Percentiles rank a stretch among this genome's conserved stretches.
These are phyloP conservation scores for Harmothoe impar DNA, from an alignment of 2,888 invertebrate species.

Conservation along the genomic window DNA sequence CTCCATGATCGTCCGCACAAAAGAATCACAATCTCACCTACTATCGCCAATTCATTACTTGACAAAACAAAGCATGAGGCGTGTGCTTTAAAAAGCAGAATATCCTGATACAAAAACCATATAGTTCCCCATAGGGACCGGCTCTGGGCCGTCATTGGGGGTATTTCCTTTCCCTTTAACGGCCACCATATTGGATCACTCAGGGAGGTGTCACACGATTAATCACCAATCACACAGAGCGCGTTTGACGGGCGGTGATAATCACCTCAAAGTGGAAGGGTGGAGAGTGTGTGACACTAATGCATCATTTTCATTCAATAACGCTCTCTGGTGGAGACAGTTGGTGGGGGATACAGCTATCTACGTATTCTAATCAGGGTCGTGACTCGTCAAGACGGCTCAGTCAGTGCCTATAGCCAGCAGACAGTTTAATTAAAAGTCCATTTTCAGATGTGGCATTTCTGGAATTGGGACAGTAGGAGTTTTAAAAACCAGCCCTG, in stretches of 20 bases:
- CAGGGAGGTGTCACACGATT: slow-evolving; percentile 51
- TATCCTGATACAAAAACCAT: too few species aligned
- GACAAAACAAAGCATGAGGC: too few species aligned
- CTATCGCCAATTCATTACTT: too few species aligned
- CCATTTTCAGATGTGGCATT: slow-evolving; percentile 49
- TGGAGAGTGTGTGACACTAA: slow-evolving; percentile 27
- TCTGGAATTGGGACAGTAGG: slow-evolving; percentile 1
- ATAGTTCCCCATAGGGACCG: too few species aligned
- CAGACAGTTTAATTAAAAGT: slow-evolving; percentile 53
- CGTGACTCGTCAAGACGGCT: not conserved
- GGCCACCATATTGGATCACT: slow-evolving; percentile 38
- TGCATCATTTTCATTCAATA: slow-evolving; percentile 54
- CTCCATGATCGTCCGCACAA: too few species aligned
- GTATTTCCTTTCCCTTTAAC: not conserved
- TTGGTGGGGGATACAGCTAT: not conserved
- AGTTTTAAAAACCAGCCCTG: not conserved
- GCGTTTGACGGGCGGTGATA: slow-evolving; percentile 4
- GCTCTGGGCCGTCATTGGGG: too few species aligned
- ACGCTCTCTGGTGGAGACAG: not conserved
- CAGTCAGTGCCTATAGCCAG: not conserved
- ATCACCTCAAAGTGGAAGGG: slow-evolving; percentile 50
- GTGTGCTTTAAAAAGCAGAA: too few species aligned
- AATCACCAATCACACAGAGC: slow-evolving; percentile 22
- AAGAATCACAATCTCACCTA: too few species aligned
- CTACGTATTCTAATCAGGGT: slow-evolving; percentile 48